Conservation (phyloP, 2,888 invertebrate genomes). For the Helleia helle region DNA sequence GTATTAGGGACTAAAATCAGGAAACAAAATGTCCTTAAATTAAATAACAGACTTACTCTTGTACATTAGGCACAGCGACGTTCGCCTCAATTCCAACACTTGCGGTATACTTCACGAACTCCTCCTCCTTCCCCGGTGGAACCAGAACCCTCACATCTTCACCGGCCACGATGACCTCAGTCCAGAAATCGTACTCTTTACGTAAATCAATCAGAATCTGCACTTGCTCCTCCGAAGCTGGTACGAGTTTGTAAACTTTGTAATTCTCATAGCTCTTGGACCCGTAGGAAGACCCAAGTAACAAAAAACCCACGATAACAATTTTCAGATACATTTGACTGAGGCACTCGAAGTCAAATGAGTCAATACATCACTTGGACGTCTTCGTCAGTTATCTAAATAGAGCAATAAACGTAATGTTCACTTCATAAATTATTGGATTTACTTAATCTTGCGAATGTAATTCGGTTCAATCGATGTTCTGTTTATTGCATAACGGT, state of each 20-base stretch:
- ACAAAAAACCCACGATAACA: neutral
- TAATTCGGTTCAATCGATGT: no score
- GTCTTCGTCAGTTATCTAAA: constrained; percentile 16
- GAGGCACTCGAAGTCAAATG: neutral
- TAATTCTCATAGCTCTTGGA: constrained; percentile 63
- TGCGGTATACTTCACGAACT: constrained; percentile 26
- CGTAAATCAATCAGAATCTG: constrained; percentile 50
- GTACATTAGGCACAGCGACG: constrained; percentile 31
- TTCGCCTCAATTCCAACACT: constrained; percentile 24
- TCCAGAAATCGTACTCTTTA: constrained; percentile 44
- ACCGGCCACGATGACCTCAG: constrained; percentile 33
- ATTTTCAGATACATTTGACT: neutral
- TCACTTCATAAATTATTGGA: constrained; percentile 6
- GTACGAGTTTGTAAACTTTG: constrained; percentile 67
- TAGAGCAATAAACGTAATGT: constrained; percentile 13
- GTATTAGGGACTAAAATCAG: no score
- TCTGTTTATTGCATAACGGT: constrained; percentile 2
- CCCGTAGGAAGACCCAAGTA: neutral
- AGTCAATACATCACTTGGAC: neutral
- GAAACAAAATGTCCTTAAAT: no score
- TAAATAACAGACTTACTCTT: constrained; percentile 31
- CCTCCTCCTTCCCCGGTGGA: constrained; percentile 27
- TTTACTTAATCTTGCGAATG: no score
- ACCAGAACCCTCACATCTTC: constrained; percentile 37
- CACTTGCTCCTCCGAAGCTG: constrained; percentile 51